phyloP scores from a whole-genome alignment of 35 echinoderm and acorn worm genomes.

The Heliocidaris erythrogramma region DNA sequence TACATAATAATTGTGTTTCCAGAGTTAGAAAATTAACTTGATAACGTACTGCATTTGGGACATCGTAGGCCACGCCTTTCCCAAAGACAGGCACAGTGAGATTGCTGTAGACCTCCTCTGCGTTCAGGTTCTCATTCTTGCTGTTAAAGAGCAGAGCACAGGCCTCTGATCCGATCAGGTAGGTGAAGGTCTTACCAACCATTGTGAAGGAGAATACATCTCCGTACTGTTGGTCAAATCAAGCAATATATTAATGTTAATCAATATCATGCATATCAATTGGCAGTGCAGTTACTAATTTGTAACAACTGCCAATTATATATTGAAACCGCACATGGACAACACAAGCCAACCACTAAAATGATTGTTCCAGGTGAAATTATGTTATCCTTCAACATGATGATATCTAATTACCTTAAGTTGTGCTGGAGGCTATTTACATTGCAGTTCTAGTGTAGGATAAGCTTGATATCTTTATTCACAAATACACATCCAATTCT shows the following conservation, averaged over 20 bases:
- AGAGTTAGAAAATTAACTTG: not conserved
- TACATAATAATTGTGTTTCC: no score
- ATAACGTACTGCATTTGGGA: conserved; percentile 71
- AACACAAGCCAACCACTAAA: not conserved
- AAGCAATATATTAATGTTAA: not conserved
- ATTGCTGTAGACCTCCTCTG: conserved; percentile 75
- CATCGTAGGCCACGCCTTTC: conserved; percentile 78
- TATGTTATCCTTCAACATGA: no score
- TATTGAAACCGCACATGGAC: not conserved
- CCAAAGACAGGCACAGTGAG: conserved; percentile 73
- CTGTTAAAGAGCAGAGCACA: conserved; percentile 80
- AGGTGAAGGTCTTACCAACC: conserved; percentile 81
- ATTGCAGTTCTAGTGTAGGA: no score
- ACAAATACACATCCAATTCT: no score
- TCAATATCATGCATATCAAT: not conserved
- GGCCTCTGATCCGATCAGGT: conserved; percentile 69
- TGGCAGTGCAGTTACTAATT: not conserved
- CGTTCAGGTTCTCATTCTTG: conserved; percentile 85
- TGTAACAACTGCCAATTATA: not conserved
- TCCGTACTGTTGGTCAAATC: conserved; percentile 56
- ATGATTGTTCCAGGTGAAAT: not conserved
- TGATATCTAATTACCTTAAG: no score
- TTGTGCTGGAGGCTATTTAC: no score
- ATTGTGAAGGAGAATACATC: conserved; percentile 78
- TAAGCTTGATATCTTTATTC: no score